These are phyloP conservation scores for Ericerus pela DNA, from an alignment of 1,140 invertebrate genomes.

Conservation along the genomic window DNA sequence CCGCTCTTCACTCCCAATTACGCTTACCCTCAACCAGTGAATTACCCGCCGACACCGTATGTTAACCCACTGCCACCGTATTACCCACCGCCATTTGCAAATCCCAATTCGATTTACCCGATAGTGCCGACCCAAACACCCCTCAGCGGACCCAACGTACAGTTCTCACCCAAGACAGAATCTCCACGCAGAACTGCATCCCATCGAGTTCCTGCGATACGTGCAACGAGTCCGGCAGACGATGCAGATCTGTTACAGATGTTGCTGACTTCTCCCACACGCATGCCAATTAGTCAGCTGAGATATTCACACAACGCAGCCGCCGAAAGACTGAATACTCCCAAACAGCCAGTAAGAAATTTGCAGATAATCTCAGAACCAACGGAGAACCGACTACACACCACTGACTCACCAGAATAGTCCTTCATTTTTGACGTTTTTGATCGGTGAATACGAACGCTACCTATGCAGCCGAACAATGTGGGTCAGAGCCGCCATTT, in stretches of 20 bases:
- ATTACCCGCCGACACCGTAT: background rate
- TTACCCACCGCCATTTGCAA: background rate
- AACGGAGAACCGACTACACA: conserved; percentile 1
- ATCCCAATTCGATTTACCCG: background rate
- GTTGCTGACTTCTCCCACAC: conserved; percentile 19
- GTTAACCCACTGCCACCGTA: background rate
- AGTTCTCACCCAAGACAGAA: conserved; percentile 14
- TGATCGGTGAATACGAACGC: too few relatives aligned
- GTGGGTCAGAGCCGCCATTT: too few relatives aligned
- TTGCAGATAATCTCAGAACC: conserved; percentile 18
- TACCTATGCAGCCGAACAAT: too few relatives aligned
- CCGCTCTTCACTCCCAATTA: background rate
- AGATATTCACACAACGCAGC: background rate
- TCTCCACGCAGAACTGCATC: background rate
- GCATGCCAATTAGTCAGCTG: conserved; percentile 8
- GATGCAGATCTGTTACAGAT: conserved; percentile 18
- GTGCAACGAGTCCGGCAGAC: conserved; percentile 11
- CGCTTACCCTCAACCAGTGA: background rate
- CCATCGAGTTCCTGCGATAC: background rate
- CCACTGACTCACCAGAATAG: conserved; percentile 14
- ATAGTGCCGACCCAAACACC: background rate
- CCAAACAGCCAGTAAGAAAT: conserved; percentile 18
- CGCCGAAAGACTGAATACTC: background rate
- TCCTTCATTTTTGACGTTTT: too few relatives aligned
- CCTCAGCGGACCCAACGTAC: background rate